A percentile compares a stretch with the other conserved stretches of the same genome.
Conservation (phyloP, 2,797 vertebrate species). For the Taeniopygia guttata region DNA sequence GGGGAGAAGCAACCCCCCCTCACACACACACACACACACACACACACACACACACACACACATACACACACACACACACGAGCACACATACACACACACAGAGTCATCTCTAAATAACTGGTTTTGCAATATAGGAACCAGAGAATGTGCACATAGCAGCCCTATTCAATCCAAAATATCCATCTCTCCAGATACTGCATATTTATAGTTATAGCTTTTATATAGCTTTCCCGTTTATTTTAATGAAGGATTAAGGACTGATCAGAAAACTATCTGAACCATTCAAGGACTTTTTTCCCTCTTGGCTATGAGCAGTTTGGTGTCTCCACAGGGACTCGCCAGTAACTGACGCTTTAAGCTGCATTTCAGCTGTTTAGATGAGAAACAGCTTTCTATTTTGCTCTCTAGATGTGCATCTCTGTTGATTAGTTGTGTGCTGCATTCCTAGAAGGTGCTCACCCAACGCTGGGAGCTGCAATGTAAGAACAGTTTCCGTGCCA, state of each 20-base stretch:
- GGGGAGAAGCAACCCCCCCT: neutral
- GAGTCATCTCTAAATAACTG: constrained; percentile 45
- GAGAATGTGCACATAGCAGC: constrained; percentile 21
- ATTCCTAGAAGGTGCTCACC: constrained; percentile 51
- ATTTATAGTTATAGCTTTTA: constrained; percentile 36
- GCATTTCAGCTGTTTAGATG: constrained; percentile 57
- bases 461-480: neutral
- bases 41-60: neutral
- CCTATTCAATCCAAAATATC: constrained; percentile 45
- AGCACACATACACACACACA: neutral
- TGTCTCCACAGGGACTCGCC: constrained; percentile 47
- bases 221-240: constrained; percentile 41
- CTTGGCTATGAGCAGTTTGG: constrained; percentile 26
- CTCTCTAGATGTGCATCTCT: neutral
- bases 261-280: constrained; percentile 51
- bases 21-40: neutral
- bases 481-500: neutral
- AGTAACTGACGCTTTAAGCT: constrained; percentile 38
- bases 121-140: constrained; percentile 45
- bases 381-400: constrained; percentile 48
- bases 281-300: constrained; percentile 34
- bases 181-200: constrained; percentile 36
- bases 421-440: constrained; percentile 3
- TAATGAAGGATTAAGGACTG: constrained; percentile 51
- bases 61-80: neutral